These are phyloP conservation scores for Ophiothrix spiculata DNA, from an alignment of 35 echinoderm and acorn worm species.

Conservation along the genomic window DNA sequence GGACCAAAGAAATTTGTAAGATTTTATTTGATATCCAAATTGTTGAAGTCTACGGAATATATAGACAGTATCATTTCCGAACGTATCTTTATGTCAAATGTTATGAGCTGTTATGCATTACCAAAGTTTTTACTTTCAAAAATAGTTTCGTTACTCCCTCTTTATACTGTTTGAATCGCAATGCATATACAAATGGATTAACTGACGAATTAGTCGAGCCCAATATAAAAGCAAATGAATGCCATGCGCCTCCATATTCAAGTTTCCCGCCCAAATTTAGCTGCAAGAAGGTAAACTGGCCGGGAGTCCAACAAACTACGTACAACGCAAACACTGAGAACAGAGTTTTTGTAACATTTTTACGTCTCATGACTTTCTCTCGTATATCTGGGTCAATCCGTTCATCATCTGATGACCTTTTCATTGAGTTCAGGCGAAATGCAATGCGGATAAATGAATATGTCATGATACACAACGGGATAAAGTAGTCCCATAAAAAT, in stretches of 20 bases:
- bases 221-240: constrained; percentile 47
- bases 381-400: background rate
- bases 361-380: background rate
- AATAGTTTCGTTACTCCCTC: constrained; percentile 45
- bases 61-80: too few species aligned
- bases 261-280: constrained; percentile 61
- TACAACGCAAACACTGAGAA: constrained; percentile 46
- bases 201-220: constrained; percentile 66
- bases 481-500: constrained; percentile 67
- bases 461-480: constrained; percentile 66
- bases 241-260: constrained; percentile 51
- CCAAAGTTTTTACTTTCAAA: background rate
- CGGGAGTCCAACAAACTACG: constrained; percentile 86
- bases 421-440: constrained; percentile 28
- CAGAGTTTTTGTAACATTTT: constrained; percentile 31
- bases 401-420: background rate
- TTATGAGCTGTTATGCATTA: too few species aligned
- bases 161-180: constrained; percentile 60
- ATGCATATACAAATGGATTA: constrained; percentile 77
- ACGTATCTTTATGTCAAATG: too few species aligned
- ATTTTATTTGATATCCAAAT: too few species aligned
- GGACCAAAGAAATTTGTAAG: too few species aligned
- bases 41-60: too few species aligned
- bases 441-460: constrained; percentile 51
- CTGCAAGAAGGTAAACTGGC: constrained; percentile 71